phyloP scores from a whole-genome alignment of 2,113 vertebrate genomes.

The Chloroceryle aenea region DNA sequence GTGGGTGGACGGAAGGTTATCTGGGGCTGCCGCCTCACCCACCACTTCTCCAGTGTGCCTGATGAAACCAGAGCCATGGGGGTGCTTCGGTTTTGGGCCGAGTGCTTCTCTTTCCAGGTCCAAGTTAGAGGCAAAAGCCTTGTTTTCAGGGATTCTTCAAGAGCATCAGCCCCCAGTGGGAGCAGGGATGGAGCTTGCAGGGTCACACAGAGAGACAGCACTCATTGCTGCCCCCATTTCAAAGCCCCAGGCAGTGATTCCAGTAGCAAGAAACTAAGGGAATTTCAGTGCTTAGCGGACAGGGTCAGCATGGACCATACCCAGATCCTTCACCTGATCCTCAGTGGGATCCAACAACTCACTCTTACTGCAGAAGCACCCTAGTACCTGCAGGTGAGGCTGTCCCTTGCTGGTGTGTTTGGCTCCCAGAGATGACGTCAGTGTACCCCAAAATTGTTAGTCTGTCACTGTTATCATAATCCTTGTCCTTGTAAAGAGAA shows the following conservation, averaged over 20 bases:
- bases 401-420: background rate
- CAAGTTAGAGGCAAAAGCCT: background rate
- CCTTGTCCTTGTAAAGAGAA: background rate
- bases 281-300: background rate
- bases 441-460: background rate
- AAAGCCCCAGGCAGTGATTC: background rate
- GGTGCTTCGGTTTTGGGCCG: constrained; percentile 29
- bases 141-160: background rate
- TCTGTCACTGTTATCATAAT: background rate
- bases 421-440: background rate
- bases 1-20: constrained; percentile 69
- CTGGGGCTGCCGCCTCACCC: constrained; percentile 63
- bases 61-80: constrained; percentile 17
- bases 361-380: background rate
- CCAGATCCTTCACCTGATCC: background rate
- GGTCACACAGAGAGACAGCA: background rate
- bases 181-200: background rate
- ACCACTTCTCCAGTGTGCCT: constrained; percentile 22
- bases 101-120: background rate
- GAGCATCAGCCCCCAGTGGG: background rate
- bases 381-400: background rate
- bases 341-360: background rate
- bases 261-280: background rate
- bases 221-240: background rate
- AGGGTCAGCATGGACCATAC: background rate